These are phyloP conservation scores for Drusus annulatus DNA, from an alignment of 1,140 invertebrate genomes.

Conservation along the genomic window DNA sequence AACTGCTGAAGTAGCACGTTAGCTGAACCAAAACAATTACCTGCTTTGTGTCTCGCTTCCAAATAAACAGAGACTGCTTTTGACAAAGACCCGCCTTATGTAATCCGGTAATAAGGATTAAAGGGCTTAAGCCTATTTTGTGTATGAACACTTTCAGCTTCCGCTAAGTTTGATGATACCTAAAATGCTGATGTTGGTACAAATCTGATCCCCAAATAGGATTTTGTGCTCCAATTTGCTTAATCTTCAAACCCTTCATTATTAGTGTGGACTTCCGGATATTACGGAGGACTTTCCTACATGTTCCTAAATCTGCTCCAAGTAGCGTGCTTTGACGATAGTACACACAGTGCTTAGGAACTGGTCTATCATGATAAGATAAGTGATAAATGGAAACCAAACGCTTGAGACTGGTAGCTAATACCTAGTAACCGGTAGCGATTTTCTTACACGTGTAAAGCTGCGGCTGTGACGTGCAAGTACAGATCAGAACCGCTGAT, in stretches of 20 bases:
- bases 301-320: too few species aligned
- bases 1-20: too few species aligned
- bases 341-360: too few species aligned
- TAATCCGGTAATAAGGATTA: conserved; percentile 32
- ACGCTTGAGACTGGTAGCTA: too few species aligned
- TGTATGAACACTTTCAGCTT: conserved; percentile 15
- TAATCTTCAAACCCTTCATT: conserved; percentile 36
- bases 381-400: too few species aligned
- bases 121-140: conserved; percentile 20
- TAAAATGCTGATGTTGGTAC: conserved; percentile 30
- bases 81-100: conserved; percentile 23
- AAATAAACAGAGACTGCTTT: not conserved
- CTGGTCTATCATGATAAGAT: too few species aligned
- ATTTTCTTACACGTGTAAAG: too few species aligned
- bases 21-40: not conserved
- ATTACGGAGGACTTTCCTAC: not conserved
- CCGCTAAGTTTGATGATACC: conserved; percentile 30
- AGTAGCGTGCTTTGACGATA: too few species aligned
- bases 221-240: conserved; percentile 7
- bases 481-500: too few species aligned
- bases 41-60: not conserved
- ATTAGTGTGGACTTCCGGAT: not conserved
- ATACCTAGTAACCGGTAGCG: too few species aligned
- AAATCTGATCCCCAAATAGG: conserved; percentile 16
- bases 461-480: too few species aligned